A percentile compares a stretch with the other conserved stretches of the same genome.
Evolutionary conservation across 2,113 vertebrate genomes (phyloP).

Genomic region (Climacteris rufus): DNA sequence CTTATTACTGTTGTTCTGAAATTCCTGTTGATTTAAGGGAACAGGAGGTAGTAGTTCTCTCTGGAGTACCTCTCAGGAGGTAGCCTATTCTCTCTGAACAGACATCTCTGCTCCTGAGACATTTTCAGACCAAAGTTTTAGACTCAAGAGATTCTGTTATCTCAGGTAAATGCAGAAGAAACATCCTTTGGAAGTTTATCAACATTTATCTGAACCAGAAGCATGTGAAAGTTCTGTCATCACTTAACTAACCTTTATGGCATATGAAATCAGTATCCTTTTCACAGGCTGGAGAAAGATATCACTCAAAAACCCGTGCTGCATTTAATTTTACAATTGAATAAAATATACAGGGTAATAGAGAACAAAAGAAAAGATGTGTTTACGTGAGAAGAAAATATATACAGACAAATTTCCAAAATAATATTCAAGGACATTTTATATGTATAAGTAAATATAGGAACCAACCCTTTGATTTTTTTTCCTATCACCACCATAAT

Average conservation of each 20-base stretch:
- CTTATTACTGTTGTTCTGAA: background rate
- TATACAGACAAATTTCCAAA: background rate
- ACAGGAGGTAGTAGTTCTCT: background rate
- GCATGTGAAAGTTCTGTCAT: background rate
- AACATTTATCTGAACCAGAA: constrained; percentile 31
- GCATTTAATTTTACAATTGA: constrained; percentile 9
- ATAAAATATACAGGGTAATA: background rate
- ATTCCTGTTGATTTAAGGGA: background rate
- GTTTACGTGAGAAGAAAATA: background rate
- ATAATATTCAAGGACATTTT: background rate
- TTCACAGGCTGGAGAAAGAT: constrained; percentile 31
- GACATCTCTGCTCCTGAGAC: background rate
- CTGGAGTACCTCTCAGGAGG: too few relatives aligned
- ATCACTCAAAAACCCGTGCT: background rate
- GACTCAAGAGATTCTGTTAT: background rate
- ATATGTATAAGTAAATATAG: background rate
- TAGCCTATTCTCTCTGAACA: too few relatives aligned
- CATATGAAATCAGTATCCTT: constrained; percentile 26
- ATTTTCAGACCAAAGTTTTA: background rate
- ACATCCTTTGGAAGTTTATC: background rate
- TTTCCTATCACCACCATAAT: background rate
- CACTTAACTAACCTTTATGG: constrained; percentile 14
- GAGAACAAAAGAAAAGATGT: background rate
- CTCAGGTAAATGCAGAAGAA: background rate
- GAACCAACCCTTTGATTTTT: background rate